A percentile compares a stretch with the other conserved stretches of the same genome.
These are phyloP conservation scores for Pediacus dermestoides DNA, from an alignment of 2,888 invertebrate genomes.

Conservation along the genomic window DNA sequence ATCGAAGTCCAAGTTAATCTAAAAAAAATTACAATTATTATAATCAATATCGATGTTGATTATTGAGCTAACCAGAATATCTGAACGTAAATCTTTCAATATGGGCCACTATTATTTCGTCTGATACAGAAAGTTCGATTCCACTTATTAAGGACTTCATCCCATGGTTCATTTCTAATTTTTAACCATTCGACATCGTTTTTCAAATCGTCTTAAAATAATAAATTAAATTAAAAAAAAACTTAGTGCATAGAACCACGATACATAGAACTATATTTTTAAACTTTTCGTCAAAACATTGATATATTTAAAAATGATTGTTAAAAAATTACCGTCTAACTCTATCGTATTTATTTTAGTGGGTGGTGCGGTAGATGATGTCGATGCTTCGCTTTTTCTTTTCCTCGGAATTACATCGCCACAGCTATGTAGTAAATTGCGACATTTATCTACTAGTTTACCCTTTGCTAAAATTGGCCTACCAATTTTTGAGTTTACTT, in stretches of 20 bases:
- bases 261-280: too few relatives aligned
- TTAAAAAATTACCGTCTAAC: too few relatives aligned
- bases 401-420: too few relatives aligned
- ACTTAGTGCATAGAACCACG: too few relatives aligned
- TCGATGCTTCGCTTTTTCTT: too few relatives aligned
- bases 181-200: conserved; percentile 11
- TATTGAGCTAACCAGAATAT: background rate
- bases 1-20: too few relatives aligned
- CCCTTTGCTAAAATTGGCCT: conserved; percentile 12
- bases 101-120: conserved; percentile 1
- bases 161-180: conserved; percentile 11
- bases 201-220: conserved; percentile 6
- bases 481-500: conserved; percentile 4
- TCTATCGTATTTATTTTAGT: too few relatives aligned
- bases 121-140: background rate
- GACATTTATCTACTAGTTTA: conserved; percentile 9
- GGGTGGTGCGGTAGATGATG: too few relatives aligned
- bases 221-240: too few relatives aligned
- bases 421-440: conserved; percentile 13
- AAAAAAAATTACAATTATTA: too few relatives aligned
- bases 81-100: background rate
- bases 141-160: conserved; percentile 11
- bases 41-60: background rate
- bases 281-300: too few relatives aligned
- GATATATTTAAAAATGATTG: too few relatives aligned